Percentiles rank a stretch among this genome's conserved stretches.
Conservation (phyloP, 2,797 vertebrate species). For the Molossus alvarezi region DNA sequence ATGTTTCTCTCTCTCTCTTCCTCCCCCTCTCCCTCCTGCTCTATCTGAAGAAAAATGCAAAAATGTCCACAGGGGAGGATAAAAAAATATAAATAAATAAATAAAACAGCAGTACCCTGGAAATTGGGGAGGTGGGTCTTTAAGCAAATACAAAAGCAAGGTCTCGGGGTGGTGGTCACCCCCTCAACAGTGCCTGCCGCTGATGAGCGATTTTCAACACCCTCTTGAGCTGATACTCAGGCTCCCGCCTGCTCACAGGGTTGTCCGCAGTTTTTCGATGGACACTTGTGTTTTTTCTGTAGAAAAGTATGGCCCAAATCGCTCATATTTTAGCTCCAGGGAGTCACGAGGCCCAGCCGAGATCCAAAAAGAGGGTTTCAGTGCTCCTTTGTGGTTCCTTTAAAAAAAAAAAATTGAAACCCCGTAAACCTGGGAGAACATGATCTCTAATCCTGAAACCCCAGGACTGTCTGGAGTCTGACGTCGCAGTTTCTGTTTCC, state of each 20-base stretch:
- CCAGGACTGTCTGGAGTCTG: fast-evolving
- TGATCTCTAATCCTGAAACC: fast-evolving
- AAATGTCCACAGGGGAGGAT: too few relatives aligned
- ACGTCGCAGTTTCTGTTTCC: fast-evolving
- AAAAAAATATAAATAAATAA: too few relatives aligned
- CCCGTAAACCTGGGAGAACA: background rate
- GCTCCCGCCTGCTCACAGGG: background rate
- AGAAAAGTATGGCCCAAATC: fast-evolving
- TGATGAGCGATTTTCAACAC: fast-evolving
- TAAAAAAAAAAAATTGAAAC: background rate
- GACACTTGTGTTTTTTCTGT: background rate
- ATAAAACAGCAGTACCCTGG: background rate
- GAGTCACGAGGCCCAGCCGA: background rate
- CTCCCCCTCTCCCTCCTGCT: too few relatives aligned
- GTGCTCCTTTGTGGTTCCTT: background rate
- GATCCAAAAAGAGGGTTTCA: background rate
- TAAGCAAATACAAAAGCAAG: too few relatives aligned
- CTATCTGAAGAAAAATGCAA: too few relatives aligned
- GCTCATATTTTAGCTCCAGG: background rate
- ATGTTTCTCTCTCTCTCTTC: too few relatives aligned
- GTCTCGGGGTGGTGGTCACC: fast-evolving
- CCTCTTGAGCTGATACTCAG: background rate
- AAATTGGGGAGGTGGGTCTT: background rate
- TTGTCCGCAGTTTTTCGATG: background rate
- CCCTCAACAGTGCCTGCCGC: fast-evolving